Percentiles rank a stretch among this genome's conserved stretches.
These are phyloP conservation scores for Drosophila birchii DNA, from an alignment of 2,888 invertebrate species.

Conservation along the genomic window DNA sequence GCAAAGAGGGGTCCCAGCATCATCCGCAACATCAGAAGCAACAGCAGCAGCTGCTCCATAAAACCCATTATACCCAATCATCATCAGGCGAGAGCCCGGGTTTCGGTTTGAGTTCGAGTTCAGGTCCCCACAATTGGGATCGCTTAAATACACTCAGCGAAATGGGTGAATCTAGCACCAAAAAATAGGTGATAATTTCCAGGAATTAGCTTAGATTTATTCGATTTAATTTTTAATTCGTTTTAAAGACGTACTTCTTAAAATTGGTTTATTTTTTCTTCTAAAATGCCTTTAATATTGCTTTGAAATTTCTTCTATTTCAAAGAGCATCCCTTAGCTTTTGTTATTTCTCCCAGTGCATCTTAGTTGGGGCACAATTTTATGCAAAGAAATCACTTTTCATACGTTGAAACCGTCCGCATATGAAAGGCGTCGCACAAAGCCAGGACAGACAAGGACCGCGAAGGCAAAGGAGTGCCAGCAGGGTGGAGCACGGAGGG, in stretches of 20 bases:
- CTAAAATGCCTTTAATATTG: too few relatives aligned
- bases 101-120: constrained; percentile 49
- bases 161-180: too few relatives aligned
- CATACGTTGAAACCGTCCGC: constrained; percentile 52
- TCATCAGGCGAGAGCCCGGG: constrained; percentile 63
- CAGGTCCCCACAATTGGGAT: constrained; percentile 68
- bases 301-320: too few relatives aligned
- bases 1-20: constrained; percentile 16
- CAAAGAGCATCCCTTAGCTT: too few relatives aligned
- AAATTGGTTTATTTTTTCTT: too few relatives aligned
- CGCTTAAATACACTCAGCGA: constrained; percentile 33
- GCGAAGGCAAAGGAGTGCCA: constrained; percentile 7
- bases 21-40: constrained; percentile 44
- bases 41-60: constrained; percentile 75
- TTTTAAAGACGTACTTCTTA: too few relatives aligned
- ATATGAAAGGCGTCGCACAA: constrained; percentile 57
- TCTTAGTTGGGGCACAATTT: constrained; percentile 51
- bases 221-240: too few relatives aligned
- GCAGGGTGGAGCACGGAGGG: background rate
- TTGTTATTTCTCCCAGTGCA: constrained; percentile 48
- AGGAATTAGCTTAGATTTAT: too few relatives aligned
- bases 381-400: constrained; percentile 81
- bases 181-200: too few relatives aligned
- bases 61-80: constrained; percentile 79
- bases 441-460: constrained; percentile 30